Evolutionary conservation across 2,888 invertebrate genomes (phyloP), one percentile per base, ranked within the genome.

Genomic region (Drosophila atripex): DNA sequence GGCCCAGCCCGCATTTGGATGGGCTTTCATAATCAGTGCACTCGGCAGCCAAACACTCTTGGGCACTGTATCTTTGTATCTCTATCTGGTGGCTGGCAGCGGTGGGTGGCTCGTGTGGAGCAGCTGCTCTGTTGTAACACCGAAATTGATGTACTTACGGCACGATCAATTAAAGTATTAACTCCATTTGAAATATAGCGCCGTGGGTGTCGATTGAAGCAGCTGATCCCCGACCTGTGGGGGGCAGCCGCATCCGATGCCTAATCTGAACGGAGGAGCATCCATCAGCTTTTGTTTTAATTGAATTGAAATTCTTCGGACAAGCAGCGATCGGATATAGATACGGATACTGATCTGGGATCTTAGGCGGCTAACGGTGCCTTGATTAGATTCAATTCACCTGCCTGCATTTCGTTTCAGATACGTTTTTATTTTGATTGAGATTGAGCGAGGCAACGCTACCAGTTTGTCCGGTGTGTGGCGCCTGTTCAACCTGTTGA

Each of bases 401-500:
- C 58, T 46, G 25, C 16, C 18, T 46, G 46, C 74, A 58, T 61
- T 70, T 59, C 69, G 68, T 54, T 69, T 73, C 51, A 50, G 54
- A 73, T 66, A 65, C 63, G 45, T 66, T 71, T 71, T 72, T 65
- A 56, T 60, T 85, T 87, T 76, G 80, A 77, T 80, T 85, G 63
- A 71, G 66, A 73, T 65, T 70, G 70, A 66, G 60, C 73, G 58
- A 38, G 70, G 38, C 39, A 50, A 57, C 35, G 65, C 75, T 78
- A 76, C 87, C 78, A 76, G 82, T 87, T 82, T 82, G 73, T 80
- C 84, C 80, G 70, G 79, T 78, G 74, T 73, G 41, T 43, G 71
- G 68, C 72, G 80, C 78, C 82, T 74, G 80, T 76, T 74, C 58
- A 78, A 82, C 87, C 82, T 82, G 82, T 82, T 87, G 82, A 82